Conservation (phyloP, 2,888 invertebrate species). For the Ephialtes manifestator region DNA sequence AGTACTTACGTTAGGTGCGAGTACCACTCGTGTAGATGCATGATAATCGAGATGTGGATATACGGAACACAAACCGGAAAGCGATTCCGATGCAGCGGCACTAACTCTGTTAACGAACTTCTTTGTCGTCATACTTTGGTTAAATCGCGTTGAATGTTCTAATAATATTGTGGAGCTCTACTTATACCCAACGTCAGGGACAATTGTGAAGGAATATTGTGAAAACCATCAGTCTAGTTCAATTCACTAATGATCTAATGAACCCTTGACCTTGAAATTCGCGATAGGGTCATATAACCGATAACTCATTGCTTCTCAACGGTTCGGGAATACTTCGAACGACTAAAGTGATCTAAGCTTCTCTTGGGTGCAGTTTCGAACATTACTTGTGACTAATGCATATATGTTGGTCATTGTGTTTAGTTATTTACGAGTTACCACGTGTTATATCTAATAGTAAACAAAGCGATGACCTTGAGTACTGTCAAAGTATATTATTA, state of each 20-base stretch:
- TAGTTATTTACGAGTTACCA: background rate
- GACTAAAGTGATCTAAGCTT: background rate
- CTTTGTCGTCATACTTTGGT: slow-evolving; percentile 73
- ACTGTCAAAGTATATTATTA: background rate
- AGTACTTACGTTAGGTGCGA: slow-evolving; percentile 79
- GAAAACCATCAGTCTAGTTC: background rate
- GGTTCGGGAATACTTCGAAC: background rate
- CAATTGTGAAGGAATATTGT: background rate
- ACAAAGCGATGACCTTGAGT: background rate
- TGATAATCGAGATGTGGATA: slow-evolving; percentile 82
- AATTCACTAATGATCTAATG: slow-evolving; percentile 22
- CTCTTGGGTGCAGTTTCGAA: background rate
- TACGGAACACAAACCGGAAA: slow-evolving; percentile 77
- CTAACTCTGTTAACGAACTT: slow-evolving; percentile 80
- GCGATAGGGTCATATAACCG: slow-evolving; percentile 5
- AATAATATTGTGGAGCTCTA: background rate
- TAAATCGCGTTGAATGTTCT: background rate
- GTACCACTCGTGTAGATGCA: slow-evolving; percentile 77
- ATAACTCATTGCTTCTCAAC: slow-evolving; percentile 17
- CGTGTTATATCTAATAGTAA: slow-evolving; percentile 10
- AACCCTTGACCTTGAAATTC: slow-evolving; percentile 45
- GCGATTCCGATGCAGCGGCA: slow-evolving; percentile 79
- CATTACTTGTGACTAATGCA: background rate
- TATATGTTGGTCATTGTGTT: background rate
- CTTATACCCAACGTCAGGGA: slow-evolving; percentile 4